Base-by-base conservation (phyloP, 2,113 vertebrate species). In the Corythornis madagascariensis region DNA sequence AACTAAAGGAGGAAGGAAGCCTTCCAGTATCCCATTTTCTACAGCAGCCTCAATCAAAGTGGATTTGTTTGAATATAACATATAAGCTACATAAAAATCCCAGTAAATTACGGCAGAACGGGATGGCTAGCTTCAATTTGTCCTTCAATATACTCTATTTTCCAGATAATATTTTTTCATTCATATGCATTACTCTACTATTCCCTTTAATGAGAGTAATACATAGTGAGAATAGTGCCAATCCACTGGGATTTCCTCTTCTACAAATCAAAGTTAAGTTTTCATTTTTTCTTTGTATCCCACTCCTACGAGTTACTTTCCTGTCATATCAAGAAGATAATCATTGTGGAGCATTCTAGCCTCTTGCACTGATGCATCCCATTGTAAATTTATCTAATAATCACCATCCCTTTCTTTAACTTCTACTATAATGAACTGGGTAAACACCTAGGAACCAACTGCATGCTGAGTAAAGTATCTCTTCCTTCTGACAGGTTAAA, bases 371-470 rank as follows among this genome's bases (percentile, higher is more conserved):
- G 59, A 81, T 28, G 15, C 26, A 86, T 65, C n/a, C 29, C 26
- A 75, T 18, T 72, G 35, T 61, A 86, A 61, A 83, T 85, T 72
- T 60, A 73, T 55, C 85, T 77, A 84, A 90, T 21, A 67, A 81
- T 15, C 26, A 63, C n/a, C 31, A 95, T 48, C 0, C 2, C n/a
- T n/a, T 86, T 56, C 45, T 75, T 9, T 33, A 88, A 79, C 57
- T 74, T 88, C 60, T 56, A 56, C 35, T 66, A 20, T 9, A 87
- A 72, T 43, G 38, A 91, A 86, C 2, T 79, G 74, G 63, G 50
- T 82, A 82, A 96, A 81, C 40, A 71, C 57, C 86, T 78, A 90
- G 83, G 71, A 92, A 67, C 18, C 35, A 89, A 65, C 55, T 79
- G 84, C 43, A 33, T 42, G 21, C 59, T 72, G 43, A 75, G 20